Conservation (phyloP, 2,113 vertebrate species). For the Panthera tigris region DNA sequence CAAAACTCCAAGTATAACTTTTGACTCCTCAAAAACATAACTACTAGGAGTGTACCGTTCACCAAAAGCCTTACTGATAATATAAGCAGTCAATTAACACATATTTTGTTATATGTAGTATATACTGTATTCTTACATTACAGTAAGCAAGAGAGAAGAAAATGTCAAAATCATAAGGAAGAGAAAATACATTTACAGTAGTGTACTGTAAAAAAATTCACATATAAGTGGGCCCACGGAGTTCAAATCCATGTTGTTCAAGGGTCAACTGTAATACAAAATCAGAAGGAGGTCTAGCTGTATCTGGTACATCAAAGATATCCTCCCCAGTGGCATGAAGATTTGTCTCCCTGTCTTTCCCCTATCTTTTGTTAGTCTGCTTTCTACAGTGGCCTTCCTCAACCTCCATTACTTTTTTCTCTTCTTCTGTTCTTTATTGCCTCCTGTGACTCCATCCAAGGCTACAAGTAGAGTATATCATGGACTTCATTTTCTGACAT, state of each 20-base stretch:
- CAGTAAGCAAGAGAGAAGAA: background rate
- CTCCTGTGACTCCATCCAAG: background rate
- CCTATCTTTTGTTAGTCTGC: background rate
- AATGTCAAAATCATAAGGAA: background rate
- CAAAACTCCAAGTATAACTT: background rate
- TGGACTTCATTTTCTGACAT: background rate
- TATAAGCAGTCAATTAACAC: background rate
- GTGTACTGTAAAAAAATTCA: background rate
- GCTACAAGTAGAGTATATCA: background rate
- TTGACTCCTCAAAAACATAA: background rate
- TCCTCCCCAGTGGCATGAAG: background rate
- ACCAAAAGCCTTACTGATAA: background rate
- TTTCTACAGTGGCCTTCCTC: background rate
- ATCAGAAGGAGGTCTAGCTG: background rate
- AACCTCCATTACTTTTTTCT: background rate
- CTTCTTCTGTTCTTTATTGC: background rate
- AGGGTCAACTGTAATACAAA: background rate
- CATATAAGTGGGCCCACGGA: background rate
- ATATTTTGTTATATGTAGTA: background rate
- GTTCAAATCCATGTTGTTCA: background rate
- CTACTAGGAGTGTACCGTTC: background rate
- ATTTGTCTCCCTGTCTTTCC: background rate
- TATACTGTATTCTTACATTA: background rate
- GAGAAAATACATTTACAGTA: background rate
- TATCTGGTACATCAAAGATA: background rate